Evolutionary conservation across 2,888 invertebrate species (phyloP), one percentile per base, ranked within the genome.

Genomic region (Chrysomela aeneicollis): DNA sequence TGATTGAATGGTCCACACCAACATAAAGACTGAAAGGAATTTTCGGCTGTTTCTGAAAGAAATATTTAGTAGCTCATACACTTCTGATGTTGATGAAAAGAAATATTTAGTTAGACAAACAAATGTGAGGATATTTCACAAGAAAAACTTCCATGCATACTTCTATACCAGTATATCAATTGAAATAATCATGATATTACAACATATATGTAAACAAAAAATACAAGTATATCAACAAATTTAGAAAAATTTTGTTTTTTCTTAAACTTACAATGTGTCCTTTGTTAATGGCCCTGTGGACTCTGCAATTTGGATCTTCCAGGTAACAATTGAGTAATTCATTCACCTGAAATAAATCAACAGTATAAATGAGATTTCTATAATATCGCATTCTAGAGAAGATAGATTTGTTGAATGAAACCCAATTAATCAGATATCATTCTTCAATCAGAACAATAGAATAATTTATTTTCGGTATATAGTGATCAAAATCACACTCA

Each of bases 271-370:
- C 81, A 70, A 52, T 21, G 37, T 26, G 3, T 26, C 71, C 67
- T 67, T 75, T 76, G 35, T 77, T 76, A 10, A 90, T 82, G 0
- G 87, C 87, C 64, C 81, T 84, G 73, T 92, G 89, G 0, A 91
- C 76, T 4, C 86, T 85, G 77, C 95, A 95, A 62, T 90, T 87
- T 12, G 90, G 87, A 68, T 89, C 89, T 58, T 86, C 84, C 66
- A 94, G 79, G 79, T 92, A 94, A 79, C 95, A 95, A 78, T 90
- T 86, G 18, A 95, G 83, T 76, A 95, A 85, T 76, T 93, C 91
- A 81, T 92, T 89, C 0, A 90, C 85, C 87, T 89, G 74, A 46
- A 64, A 73, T 72, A 65, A 65, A 60, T 52, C 9, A 49, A 47
- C 42, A 46, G 15, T 37, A 55, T 21, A 15, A n/a, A 49, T 21